Conservation (phyloP, 1,140 invertebrate species). For the Papilio dardanus region DNA sequence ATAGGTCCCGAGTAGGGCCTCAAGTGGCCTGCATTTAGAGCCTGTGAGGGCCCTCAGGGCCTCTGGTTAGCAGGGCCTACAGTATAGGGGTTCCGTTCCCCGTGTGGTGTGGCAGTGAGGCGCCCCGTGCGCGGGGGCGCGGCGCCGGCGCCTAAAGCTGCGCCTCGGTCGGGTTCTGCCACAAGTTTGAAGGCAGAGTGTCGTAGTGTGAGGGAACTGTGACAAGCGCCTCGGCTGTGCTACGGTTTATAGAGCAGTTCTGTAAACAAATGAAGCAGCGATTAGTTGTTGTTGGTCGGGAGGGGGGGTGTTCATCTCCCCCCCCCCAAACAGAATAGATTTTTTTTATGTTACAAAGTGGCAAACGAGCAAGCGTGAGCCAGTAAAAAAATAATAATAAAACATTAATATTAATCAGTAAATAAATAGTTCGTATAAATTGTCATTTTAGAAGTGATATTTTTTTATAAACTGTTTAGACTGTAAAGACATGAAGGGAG, state of each 20-base stretch:
- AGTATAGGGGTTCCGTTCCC: background rate
- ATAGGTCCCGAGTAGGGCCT: background rate
- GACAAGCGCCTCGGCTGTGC: conserved; percentile 85
- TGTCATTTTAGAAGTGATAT: too few species aligned
- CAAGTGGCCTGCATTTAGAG: too few species aligned
- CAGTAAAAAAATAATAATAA: too few species aligned
- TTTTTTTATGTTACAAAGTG: too few species aligned
- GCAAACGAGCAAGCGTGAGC: too few species aligned
- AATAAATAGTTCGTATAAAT: too few species aligned
- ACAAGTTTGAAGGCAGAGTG: conserved; percentile 80
- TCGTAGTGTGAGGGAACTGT: conserved; percentile 89
- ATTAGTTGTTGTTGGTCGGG: too few species aligned
- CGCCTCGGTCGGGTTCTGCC: conserved; percentile 72
- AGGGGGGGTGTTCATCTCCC: too few species aligned
- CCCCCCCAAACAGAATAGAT: too few species aligned
- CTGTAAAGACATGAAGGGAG: background rate
- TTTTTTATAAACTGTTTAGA: too few species aligned
- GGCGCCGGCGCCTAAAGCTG: conserved; percentile 61
- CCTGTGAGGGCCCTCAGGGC: background rate
- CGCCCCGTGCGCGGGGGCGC: conserved; percentile 43
- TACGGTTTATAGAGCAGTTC: conserved; percentile 86
- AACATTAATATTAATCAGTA: too few species aligned
- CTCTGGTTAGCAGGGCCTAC: conserved; percentile 2
- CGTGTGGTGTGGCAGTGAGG: conserved; percentile 43
- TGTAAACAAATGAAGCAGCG: conserved; percentile 59